Evolutionary conservation across 2,888 invertebrate genomes (phyloP), one percentile per base, ranked within the genome.

Genomic region (Monoplex corrugatus): DNA sequence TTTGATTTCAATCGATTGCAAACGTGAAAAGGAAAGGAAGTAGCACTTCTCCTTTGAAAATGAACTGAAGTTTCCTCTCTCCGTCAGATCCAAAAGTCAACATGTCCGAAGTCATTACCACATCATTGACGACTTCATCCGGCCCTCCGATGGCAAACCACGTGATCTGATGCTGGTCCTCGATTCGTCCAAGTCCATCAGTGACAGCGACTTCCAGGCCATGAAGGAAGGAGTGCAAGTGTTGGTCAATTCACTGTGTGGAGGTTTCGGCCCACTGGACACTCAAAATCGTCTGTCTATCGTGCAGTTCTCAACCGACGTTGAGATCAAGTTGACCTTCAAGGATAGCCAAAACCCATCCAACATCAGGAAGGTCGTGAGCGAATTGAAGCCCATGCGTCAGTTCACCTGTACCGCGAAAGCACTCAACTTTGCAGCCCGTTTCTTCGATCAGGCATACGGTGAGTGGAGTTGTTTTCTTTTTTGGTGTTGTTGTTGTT

Each of bases 261-360:
- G 90, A 10, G 90, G 90, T 16, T 90, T 90, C 83, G 90, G 90
- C n/a, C 38, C 82, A 28, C 28, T 32, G 13, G 32, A 63, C n/a
- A 72, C 45, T 63, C 88, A 88, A 68, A 90, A 90, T 84, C 90
- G 88, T 32, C 86, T 90, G 35, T 88, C 90, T 43, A 88, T 90
- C 43, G 83, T 90, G 35, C 88, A 88, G 87, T 90, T 88, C 75
- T 88, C 90, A 40, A 88, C 83, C 57, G 40, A 78, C 72, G 86
- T 50, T 38, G 35, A n/a, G 78, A 38, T 50, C 32, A 84, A 72
- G 50, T 84, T 86, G 23, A 35, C 68, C 2, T 90, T 90, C 84
- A n/a, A n/a, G n/a, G n/a, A n/a, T n/a, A n/a, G n/a, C n/a, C n/a
- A n/a, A n/a, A n/a, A n/a, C n/a, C n/a, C n/a, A n/a, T n/a, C n/a